Conservation (phyloP, 1,140 invertebrate genomes). For the Drosophila subobscura region DNA sequence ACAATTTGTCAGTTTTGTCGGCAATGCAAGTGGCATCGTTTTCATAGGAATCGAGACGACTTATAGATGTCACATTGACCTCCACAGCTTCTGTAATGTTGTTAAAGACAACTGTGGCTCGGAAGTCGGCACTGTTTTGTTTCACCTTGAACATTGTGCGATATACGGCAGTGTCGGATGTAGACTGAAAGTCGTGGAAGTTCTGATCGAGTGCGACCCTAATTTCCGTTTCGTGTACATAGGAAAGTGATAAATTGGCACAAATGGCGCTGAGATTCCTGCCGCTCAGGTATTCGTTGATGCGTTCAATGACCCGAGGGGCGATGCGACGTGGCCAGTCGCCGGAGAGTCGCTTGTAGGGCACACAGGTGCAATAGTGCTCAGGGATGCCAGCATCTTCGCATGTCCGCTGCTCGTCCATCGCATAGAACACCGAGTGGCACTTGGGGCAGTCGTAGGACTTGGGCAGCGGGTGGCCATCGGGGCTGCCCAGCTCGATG, state of each 20-base stretch:
- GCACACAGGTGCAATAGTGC: slow-evolving; percentile 91
- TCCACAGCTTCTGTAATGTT: slow-evolving; percentile 49
- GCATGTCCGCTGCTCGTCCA: slow-evolving; percentile 88
- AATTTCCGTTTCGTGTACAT: slow-evolving; percentile 53
- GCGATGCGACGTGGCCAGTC: slow-evolving; percentile 55
- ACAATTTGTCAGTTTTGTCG: slow-evolving; percentile 85
- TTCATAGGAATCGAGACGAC: slow-evolving; percentile 86
- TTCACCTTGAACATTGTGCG: slow-evolving; percentile 60
- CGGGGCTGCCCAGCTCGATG: slow-evolving; percentile 60
- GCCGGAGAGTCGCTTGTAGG: slow-evolving; percentile 82
- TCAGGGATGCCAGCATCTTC: slow-evolving; percentile 87
- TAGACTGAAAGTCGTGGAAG: slow-evolving; percentile 14
- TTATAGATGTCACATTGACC: slow-evolving; percentile 84
- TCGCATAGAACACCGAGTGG: slow-evolving; percentile 87
- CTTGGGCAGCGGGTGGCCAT: slow-evolving; percentile 17
- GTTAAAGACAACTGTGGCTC: slow-evolving; percentile 85
- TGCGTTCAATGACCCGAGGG: slow-evolving; percentile 78
- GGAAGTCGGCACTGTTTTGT: slow-evolving; percentile 84
- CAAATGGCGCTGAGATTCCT: slow-evolving; percentile 58
- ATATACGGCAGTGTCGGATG: slow-evolving; percentile 38
- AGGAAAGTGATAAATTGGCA: slow-evolving; percentile 32
- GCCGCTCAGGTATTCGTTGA: slow-evolving; percentile 74
- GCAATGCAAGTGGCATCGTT: slow-evolving; percentile 84
- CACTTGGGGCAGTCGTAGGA: slow-evolving; percentile 86
- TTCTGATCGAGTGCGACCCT: slow-evolving; percentile 26